phyloP scores from a whole-genome alignment of 2,888 invertebrate genomes.

The Agrochola macilenta region DNA sequence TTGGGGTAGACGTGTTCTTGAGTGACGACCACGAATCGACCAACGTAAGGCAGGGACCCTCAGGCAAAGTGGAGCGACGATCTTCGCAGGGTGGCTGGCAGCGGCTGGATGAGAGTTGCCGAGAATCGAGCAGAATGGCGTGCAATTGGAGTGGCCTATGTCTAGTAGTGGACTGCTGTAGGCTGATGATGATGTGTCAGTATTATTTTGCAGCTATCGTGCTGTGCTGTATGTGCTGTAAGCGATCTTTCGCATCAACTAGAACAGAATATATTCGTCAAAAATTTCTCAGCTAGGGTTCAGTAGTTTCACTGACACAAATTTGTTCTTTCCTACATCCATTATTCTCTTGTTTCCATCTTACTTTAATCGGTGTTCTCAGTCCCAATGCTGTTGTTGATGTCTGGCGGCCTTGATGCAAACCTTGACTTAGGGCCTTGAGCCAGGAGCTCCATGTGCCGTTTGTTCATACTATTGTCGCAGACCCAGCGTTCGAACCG shows the following conservation, averaged over 20 bases:
- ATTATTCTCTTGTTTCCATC: not conserved
- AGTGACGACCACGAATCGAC: too few species aligned
- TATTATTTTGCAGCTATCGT: not conserved
- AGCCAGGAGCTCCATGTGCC: not conserved
- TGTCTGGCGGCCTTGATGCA: not conserved
- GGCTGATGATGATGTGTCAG: too few species aligned
- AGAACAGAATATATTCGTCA: not conserved
- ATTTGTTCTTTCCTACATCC: not conserved
- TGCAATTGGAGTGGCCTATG: too few species aligned
- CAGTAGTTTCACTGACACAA: too few species aligned
- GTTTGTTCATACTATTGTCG: not conserved
- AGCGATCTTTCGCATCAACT: not conserved
- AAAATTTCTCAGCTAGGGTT: too few species aligned
- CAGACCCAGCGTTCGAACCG: slow-evolving; percentile 29
- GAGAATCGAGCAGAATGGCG: too few species aligned
- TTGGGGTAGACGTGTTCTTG: too few species aligned
- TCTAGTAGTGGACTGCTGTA: too few species aligned
- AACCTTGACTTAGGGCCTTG: not conserved
- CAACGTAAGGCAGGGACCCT: too few species aligned
- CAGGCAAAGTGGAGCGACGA: too few species aligned
- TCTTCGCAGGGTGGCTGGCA: too few species aligned
- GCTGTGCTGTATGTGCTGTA: not conserved
- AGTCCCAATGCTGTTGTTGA: not conserved
- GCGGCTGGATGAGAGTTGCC: too few species aligned
- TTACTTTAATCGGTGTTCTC: not conserved